phyloP scores from a whole-genome alignment of 2,797 vertebrate genomes.

The Melanotaenia boesemani region DNA sequence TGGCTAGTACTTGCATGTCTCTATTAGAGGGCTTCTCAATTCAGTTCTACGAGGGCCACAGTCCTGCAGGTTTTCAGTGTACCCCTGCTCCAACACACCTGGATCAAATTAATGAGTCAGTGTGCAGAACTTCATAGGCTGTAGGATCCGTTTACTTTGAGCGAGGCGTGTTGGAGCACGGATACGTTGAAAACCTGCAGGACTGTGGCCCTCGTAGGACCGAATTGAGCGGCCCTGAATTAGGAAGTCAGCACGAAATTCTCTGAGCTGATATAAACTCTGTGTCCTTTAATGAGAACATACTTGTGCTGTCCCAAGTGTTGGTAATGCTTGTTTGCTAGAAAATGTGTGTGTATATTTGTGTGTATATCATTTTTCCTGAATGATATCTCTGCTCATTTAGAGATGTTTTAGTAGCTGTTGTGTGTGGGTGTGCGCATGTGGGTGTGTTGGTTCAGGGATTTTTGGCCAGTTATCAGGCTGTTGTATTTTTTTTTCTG shows the following conservation, averaged over 20 bases:
- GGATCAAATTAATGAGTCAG: too few relatives aligned
- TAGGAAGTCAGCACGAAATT: too few relatives aligned
- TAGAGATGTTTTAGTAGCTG: conserved; percentile 31
- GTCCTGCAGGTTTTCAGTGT: too few relatives aligned
- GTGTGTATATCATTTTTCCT: conserved; percentile 20
- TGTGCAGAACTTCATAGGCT: too few relatives aligned
- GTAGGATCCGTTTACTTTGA: too few relatives aligned
- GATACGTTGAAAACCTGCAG: too few relatives aligned
- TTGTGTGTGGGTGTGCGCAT: background rate
- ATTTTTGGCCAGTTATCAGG: conserved; percentile 48
- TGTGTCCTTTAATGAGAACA: background rate
- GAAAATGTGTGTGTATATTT: conserved; percentile 11
- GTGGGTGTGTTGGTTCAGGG: conserved; percentile 39
- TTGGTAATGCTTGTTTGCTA: conserved; percentile 12
- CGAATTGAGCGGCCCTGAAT: too few relatives aligned
- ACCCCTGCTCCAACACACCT: too few relatives aligned
- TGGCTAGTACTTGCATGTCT: background rate
- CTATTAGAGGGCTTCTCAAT: background rate
- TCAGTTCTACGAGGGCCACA: too few relatives aligned
- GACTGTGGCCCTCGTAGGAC: too few relatives aligned
- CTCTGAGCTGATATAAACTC: background rate
- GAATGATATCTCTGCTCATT: conserved; percentile 32
- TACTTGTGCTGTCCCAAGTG: conserved; percentile 8
- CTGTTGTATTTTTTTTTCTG: conserved; percentile 50
- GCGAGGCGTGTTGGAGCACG: background rate